These are phyloP conservation scores for Venusia cambrica DNA, from an alignment of 2,888 invertebrate genomes.

Conservation along the genomic window DNA sequence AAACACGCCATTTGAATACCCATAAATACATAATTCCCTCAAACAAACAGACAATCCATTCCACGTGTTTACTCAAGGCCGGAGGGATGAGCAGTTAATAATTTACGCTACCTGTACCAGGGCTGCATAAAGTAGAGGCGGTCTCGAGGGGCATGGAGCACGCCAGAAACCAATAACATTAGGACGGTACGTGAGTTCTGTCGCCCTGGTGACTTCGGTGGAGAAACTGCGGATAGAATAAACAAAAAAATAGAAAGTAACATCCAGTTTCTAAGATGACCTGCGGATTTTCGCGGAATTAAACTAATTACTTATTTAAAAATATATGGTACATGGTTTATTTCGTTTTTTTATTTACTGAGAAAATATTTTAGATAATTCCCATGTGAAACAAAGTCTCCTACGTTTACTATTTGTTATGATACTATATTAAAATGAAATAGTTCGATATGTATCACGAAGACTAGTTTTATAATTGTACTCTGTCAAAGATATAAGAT, in stretches of 20 bases:
- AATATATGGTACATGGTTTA: too few relatives aligned
- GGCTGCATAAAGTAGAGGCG: conserved; percentile 59
- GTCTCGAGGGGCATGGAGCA: conserved; percentile 52
- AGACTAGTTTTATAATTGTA: too few relatives aligned
- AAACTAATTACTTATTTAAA: too few relatives aligned
- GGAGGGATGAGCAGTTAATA: conserved; percentile 46
- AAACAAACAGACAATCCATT: conserved; percentile 18
- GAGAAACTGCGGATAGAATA: conserved; percentile 1
- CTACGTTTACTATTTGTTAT: too few relatives aligned
- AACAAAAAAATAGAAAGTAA: neutral
- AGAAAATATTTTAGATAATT: too few relatives aligned
- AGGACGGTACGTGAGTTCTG: conserved; percentile 58
- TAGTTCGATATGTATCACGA: too few relatives aligned
- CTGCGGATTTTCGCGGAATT: too few relatives aligned
- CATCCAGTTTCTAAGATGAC: too few relatives aligned
- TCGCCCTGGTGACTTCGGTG: conserved; percentile 42
- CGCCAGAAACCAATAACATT: conserved; percentile 74
- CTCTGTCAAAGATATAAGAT: too few relatives aligned
- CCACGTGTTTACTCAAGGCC: conserved; percentile 19
- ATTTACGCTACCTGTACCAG: conserved; percentile 62
- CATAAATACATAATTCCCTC: conserved; percentile 4
- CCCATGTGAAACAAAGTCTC: too few relatives aligned
- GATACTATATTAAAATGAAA: too few relatives aligned
- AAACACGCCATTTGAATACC: conserved; percentile 2
- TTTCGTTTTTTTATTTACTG: too few relatives aligned